These are phyloP conservation scores for Dermatemys mawii DNA, from an alignment of 2,113 vertebrate species.

Conservation along the genomic window DNA sequence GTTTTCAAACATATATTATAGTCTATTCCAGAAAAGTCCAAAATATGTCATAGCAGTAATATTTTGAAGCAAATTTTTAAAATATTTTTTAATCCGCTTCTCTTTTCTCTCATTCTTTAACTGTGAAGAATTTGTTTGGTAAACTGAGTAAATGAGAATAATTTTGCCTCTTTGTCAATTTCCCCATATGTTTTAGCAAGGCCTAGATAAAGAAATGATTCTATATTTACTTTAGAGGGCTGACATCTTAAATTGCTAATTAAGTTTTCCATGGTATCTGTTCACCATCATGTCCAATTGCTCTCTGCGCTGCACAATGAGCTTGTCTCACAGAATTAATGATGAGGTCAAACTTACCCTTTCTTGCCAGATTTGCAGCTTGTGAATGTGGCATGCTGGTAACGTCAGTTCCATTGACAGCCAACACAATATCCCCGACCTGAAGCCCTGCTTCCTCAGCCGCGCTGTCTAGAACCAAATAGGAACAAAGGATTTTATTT, in stretches of 20 bases:
- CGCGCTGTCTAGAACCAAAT: conserved; percentile 82
- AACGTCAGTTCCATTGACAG: conserved; percentile 91
- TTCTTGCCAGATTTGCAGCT: conserved; percentile 87
- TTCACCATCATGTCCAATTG: neutral
- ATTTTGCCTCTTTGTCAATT: neutral
- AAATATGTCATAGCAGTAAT: neutral
- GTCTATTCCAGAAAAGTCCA: neutral
- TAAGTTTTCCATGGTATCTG: neutral
- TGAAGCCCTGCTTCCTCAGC: conserved; percentile 91
- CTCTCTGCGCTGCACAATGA: neutral
- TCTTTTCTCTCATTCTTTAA: neutral
- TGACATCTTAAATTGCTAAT: neutral
- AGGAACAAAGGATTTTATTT: conserved; percentile 10
- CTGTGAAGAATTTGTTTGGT: neutral
- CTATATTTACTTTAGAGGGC: neutral
- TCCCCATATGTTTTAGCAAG: neutral
- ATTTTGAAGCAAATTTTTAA: neutral
- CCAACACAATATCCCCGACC: conserved; percentile 87
- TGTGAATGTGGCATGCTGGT: conserved; percentile 88
- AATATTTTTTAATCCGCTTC: neutral
- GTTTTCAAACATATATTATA: neutral
- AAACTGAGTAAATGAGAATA: neutral
- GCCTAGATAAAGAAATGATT: neutral
- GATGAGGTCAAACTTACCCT: conserved; percentile 74
- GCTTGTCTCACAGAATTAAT: fast-evolving